These are phyloP conservation scores for Atta texana DNA, from an alignment of 1,140 invertebrate genomes.

Conservation along the genomic window DNA sequence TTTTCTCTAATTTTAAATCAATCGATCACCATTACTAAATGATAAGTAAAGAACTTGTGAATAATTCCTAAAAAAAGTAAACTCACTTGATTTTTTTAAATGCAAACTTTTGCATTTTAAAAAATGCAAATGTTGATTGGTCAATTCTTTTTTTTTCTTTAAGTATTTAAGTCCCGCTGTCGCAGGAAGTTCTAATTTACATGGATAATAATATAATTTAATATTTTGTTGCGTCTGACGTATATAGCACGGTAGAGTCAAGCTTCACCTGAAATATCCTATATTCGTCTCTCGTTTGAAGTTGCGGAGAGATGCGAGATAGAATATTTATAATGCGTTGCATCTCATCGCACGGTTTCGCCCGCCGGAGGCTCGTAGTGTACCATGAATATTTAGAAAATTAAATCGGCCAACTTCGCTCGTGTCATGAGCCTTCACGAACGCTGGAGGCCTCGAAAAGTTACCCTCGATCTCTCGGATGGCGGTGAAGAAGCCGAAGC, in stretches of 20 bases:
- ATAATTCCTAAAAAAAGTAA: background rate
- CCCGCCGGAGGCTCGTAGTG: conserved; percentile 54
- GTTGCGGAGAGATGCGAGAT: conserved; percentile 62
- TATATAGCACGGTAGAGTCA: background rate
- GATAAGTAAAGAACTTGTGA: background rate
- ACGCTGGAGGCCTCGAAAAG: background rate
- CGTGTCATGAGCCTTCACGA: background rate
- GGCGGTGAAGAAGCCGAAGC: conserved; percentile 10
- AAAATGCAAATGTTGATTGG: too few species aligned
- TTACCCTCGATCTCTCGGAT: background rate
- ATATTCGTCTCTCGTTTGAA: conserved; percentile 74
- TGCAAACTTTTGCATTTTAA: background rate
- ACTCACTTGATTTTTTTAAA: background rate
- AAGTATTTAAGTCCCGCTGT: background rate
- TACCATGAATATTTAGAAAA: conserved; percentile 77
- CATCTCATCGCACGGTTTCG: conserved; percentile 27
- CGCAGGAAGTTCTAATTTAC: conserved; percentile 57
- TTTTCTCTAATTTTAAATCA: background rate
- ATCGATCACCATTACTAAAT: background rate
- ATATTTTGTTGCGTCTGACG: conserved; percentile 61
- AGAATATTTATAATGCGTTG: conserved; percentile 76
- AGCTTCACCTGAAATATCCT: conserved; percentile 58
- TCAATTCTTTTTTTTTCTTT: too few species aligned
- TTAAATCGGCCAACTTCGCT: conserved; percentile 72
- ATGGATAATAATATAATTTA: conserved; percentile 71